A percentile compares a stretch with the other conserved stretches of the same genome.
Conservation (phyloP, 2,797 vertebrate genomes). For the Pseudomugil tenellus region DNA sequence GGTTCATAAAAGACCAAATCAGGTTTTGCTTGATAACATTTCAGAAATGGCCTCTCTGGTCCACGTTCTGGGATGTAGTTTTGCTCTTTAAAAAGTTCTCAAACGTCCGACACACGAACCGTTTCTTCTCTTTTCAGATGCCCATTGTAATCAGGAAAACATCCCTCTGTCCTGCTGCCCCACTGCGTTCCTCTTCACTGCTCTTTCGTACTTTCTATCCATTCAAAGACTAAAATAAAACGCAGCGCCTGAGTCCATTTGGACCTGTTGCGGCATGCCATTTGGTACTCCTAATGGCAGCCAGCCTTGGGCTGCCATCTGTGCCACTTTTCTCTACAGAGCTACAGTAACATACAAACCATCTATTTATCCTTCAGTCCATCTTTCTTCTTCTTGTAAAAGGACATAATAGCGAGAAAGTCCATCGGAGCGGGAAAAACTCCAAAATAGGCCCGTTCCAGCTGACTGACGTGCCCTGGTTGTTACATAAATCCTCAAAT, state of each 20-base stretch:
- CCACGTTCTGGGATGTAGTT: too few species aligned
- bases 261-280: conserved; percentile 70
- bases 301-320: conserved; percentile 62
- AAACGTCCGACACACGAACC: too few species aligned
- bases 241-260: conserved; percentile 61
- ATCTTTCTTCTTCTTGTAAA: conserved; percentile 13
- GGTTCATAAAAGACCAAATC: too few species aligned
- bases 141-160: conserved; percentile 14
- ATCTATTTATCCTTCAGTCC: conserved; percentile 4
- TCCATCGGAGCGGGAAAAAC: conserved; percentile 1
- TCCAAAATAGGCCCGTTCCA: conserved; percentile 43
- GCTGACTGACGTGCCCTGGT: conserved; percentile 18
- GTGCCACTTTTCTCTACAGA: conserved; percentile 53
- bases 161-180: conserved; percentile 8
- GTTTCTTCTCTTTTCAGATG: not conserved
- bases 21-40: too few species aligned
- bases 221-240: conserved; percentile 56
- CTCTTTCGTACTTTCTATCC: conserved; percentile 26
- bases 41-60: too few species aligned
- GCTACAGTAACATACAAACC: conserved; percentile 39
- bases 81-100: too few species aligned
- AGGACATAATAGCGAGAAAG: conserved; percentile 18
- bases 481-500: conserved; percentile 64
- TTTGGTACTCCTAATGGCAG: conserved; percentile 57
- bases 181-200: not conserved